Percentiles rank a stretch among this genome's conserved stretches.
phyloP scores from a whole-genome alignment of 2,797 vertebrate genomes.

The Platalea minor region DNA sequence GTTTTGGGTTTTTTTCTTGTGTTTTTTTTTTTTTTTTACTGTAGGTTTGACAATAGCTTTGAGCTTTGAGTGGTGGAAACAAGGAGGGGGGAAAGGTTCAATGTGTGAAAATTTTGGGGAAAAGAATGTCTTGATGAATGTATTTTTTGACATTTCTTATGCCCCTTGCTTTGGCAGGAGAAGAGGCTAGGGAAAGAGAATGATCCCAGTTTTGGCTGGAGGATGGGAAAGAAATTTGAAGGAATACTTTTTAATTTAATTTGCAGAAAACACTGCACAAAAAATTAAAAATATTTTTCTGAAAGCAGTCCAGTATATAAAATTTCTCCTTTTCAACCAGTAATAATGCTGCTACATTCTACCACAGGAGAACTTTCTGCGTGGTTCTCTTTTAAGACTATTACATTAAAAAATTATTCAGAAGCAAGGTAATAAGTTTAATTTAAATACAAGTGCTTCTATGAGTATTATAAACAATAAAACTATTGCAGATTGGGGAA shows the following conservation, averaged over 20 bases:
- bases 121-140: not conserved
- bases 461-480: not conserved
- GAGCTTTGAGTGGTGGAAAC: not conserved
- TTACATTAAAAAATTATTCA: not conserved
- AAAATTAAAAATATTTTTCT: not conserved
- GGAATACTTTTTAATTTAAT: not conserved
- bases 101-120: not conserved
- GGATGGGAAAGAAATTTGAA: not conserved
- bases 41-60: not conserved
- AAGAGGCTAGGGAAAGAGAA: not conserved
- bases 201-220: not conserved
- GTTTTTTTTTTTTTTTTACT: not conserved
- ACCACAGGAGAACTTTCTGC: not conserved
- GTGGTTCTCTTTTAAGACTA: not conserved
- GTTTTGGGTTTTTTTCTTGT: too few relatives aligned
- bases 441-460: not conserved
- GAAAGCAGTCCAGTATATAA: not conserved
- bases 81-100: rapidly evolving
- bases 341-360: not conserved
- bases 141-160: not conserved
- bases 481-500: not conserved
- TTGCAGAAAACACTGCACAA: not conserved
- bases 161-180: not conserved
- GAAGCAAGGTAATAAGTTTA: not conserved
- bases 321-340: not conserved